Evolutionary conservation across 2,888 invertebrate genomes (phyloP).

Genomic region (Cheilosia soror): DNA sequence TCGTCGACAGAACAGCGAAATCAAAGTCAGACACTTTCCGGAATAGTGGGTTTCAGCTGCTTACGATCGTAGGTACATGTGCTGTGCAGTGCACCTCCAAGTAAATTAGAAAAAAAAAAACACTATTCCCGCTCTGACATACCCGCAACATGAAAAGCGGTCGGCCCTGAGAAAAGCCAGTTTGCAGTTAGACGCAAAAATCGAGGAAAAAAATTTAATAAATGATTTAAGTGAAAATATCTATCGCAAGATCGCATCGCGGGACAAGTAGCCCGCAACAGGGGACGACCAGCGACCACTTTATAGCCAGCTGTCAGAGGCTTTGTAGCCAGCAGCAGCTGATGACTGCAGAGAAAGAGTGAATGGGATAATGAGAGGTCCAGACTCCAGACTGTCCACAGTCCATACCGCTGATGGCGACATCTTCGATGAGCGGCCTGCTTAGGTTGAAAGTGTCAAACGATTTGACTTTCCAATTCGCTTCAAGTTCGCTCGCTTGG

Average conservation of each 20-base stretch:
- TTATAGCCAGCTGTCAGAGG: slow-evolving; percentile 48
- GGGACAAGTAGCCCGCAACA: slow-evolving; percentile 26
- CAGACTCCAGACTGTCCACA: slow-evolving; percentile 11
- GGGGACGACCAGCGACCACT: slow-evolving; percentile 16
- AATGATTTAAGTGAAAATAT: slow-evolving; percentile 74
- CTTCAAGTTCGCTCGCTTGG: slow-evolving; percentile 60
- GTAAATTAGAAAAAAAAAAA: slow-evolving; percentile 35
- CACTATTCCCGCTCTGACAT: slow-evolving; percentile 51
- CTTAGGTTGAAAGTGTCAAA: slow-evolving; percentile 57
- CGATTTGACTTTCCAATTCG: slow-evolving; percentile 69
- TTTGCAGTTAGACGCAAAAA: slow-evolving; percentile 69
- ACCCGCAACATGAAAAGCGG: slow-evolving; percentile 70
- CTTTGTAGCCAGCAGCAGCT: background rate
- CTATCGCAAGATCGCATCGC: slow-evolving; percentile 70
- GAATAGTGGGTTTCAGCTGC: slow-evolving; percentile 68
- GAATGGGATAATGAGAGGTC: slow-evolving; percentile 29
- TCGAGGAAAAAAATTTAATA: slow-evolving; percentile 60
- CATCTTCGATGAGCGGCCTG: slow-evolving; percentile 33
- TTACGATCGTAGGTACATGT: slow-evolving; percentile 33
- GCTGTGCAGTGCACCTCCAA: slow-evolving; percentile 50
- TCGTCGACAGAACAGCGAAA: slow-evolving; percentile 21
- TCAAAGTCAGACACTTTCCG: slow-evolving; percentile 71
- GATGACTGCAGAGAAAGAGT: background rate
- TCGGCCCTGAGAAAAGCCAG: slow-evolving; percentile 74
- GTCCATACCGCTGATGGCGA: background rate